These are phyloP conservation scores for Spodoptera picta DNA, from an alignment of 2,888 invertebrate species.

Conservation along the genomic window DNA sequence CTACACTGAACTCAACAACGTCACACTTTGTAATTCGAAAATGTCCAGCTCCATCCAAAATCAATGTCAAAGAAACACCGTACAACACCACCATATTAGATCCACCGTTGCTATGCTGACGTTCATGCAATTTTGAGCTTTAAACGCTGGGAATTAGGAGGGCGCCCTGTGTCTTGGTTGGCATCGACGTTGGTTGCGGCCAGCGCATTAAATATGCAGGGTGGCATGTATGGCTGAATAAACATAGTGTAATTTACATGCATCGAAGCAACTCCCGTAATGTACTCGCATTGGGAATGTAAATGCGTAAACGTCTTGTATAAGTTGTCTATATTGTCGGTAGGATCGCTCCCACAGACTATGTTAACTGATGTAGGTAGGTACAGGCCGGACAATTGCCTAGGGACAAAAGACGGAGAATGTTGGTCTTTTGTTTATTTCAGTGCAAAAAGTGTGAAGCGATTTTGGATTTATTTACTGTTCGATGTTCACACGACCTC, in stretches of 20 bases:
- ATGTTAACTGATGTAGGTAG: slow-evolving; percentile 46
- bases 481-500: slow-evolving; percentile 10
- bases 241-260: slow-evolving; percentile 87
- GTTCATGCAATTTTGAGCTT: slow-evolving; percentile 60
- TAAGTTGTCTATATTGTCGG: slow-evolving; percentile 64
- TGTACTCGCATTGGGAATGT: slow-evolving; percentile 83
- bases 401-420: slow-evolving; percentile 42
- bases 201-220: slow-evolving; percentile 82
- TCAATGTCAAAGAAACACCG: slow-evolving; percentile 84
- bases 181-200: slow-evolving; percentile 62
- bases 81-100: slow-evolving; percentile 72
- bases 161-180: slow-evolving; percentile 43
- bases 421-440: slow-evolving; percentile 22
- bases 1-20: slow-evolving; percentile 57
- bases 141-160: slow-evolving; percentile 57
- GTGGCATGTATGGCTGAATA: slow-evolving; percentile 84
- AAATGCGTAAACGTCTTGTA: slow-evolving; percentile 78
- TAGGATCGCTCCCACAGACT: slow-evolving; percentile 56
- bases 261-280: slow-evolving; percentile 86
- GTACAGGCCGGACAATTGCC: slow-evolving; percentile 44
- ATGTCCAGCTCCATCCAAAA: slow-evolving; percentile 76
- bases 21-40: slow-evolving; percentile 71
- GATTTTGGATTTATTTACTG: slow-evolving; percentile 21
- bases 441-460: slow-evolving; percentile 26
- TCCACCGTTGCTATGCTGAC: slow-evolving; percentile 64